Base-by-base conservation (phyloP, 1,140 invertebrate genomes). In the Caenorhabditis inopinata region DNA sequence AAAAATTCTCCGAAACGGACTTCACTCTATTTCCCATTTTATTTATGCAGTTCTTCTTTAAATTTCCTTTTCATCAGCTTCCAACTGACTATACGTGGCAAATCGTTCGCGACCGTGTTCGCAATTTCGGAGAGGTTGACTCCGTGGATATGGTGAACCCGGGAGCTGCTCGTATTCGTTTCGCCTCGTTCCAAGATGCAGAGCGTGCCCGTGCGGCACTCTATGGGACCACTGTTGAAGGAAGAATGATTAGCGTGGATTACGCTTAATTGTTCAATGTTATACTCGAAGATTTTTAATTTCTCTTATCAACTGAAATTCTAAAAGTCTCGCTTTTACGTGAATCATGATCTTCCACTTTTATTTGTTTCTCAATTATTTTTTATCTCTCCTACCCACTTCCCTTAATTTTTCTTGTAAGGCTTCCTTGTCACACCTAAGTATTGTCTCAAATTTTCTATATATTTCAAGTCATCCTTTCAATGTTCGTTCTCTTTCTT, bases 1-100 rank as follows among this genome's bases (percentile, higher is more conserved):
- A n/a, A n/a, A n/a, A n/a, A n/a, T n/a, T n/a, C n/a, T n/a, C n/a
- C n/a, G n/a, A n/a, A n/a, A n/a, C n/a, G n/a, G n/a, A n/a, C n/a
- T n/a, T n/a, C n/a, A n/a, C n/a, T n/a, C n/a, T n/a, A n/a, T n/a
- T n/a, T n/a, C n/a, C n/a, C n/a, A n/a, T n/a, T n/a, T n/a, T n/a
- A n/a, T n/a, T n/a, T n/a, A n/a, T n/a, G n/a, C n/a, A n/a, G 12
- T 0, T 32, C 3, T 16, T 21, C 51, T 32, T 14, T 1, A 25
- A 48, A 11, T 18, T 18, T 48, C 42, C 7, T 47, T 7, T 68
- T 49, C 35, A 86, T 83, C 75, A 88, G 87, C 82, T 88, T n/a
- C 87, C 87, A 2, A 48, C 75, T 11, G 87, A 88, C 47, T 88
- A 88, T 78, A 89, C 86, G 1, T 88, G 86, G 86, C 85, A 86